phyloP scores from a whole-genome alignment of 2,113 vertebrate species.

The Gopherus evgoodei region DNA sequence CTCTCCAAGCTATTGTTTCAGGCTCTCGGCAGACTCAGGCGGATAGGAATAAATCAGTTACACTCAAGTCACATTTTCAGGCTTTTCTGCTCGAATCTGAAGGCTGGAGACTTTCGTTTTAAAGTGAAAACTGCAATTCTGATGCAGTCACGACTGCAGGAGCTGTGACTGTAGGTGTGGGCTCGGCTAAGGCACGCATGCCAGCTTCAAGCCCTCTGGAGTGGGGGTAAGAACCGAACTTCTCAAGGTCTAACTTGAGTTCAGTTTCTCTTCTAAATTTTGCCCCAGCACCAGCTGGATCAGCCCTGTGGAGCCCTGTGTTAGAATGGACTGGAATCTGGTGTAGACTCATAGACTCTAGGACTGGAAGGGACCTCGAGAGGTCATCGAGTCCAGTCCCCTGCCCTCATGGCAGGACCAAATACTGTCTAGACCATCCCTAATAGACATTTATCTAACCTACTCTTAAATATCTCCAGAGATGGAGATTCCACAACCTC shows the following conservation, averaged over 20 bases:
- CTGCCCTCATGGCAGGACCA: too few relatives aligned
- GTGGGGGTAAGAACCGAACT: neutral
- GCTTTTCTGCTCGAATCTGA: neutral
- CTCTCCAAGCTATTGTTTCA: neutral
- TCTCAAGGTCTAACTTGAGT: neutral
- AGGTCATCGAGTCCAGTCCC: too few relatives aligned
- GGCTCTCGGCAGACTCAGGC: neutral
- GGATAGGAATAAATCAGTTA: neutral
- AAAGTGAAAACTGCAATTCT: neutral
- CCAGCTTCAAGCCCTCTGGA: too few relatives aligned
- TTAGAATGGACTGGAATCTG: neutral
- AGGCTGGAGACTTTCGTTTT: neutral
- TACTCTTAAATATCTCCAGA: too few relatives aligned
- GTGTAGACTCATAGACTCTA: too few relatives aligned
- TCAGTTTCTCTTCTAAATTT: neutral
- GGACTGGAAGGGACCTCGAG: too few relatives aligned
- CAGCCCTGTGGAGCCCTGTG: neutral
- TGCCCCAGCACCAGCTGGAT: neutral
- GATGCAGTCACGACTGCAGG: too few relatives aligned
- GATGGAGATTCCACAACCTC: too few relatives aligned
- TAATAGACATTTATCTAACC: too few relatives aligned
- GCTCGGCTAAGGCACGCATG: neutral
- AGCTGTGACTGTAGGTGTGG: neutral
- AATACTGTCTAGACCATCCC: too few relatives aligned
- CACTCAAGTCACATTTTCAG: neutral